Evolutionary conservation across 2,797 vertebrate species (phyloP).

Genomic region (Bovichtus variegatus): DNA sequence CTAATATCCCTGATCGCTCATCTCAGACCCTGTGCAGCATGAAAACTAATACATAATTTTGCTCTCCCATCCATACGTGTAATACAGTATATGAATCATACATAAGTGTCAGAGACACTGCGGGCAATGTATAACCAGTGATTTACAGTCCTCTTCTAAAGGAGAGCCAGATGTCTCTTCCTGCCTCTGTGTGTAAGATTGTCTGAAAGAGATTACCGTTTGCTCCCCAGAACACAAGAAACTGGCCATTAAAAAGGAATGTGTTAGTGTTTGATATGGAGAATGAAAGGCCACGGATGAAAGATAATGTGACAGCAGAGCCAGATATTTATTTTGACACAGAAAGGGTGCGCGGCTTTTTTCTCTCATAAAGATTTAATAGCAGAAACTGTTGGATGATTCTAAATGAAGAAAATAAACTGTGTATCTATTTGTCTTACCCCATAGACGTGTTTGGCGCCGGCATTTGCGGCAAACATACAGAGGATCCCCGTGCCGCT

Average conservation of each 20-base stretch:
- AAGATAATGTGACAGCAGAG: slow-evolving; percentile 27
- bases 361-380: neutral
- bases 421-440: slow-evolving; percentile 79
- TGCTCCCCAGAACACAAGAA: slow-evolving; percentile 27
- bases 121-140: slow-evolving; percentile 42
- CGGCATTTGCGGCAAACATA: slow-evolving; percentile 99
- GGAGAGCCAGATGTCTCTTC: slow-evolving; percentile 32
- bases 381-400: neutral
- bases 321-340: slow-evolving; percentile 21
- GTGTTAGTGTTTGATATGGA: neutral
- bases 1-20: slow-evolving; percentile 30
- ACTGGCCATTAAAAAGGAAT: neutral
- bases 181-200: slow-evolving; percentile 22
- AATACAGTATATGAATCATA: slow-evolving; percentile 59
- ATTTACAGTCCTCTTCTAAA: neutral
- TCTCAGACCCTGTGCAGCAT: slow-evolving; percentile 9
- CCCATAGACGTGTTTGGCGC: slow-evolving; percentile 98
- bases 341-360: neutral
- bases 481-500: slow-evolving; percentile 98
- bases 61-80: slow-evolving; percentile 34
- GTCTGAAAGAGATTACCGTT: slow-evolving; percentile 32
- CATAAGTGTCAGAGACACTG: slow-evolving; percentile 34
- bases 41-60: slow-evolving; percentile 32
- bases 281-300: slow-evolving; percentile 8
- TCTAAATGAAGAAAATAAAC: neutral